phyloP scores from a whole-genome alignment of 2,888 invertebrate genomes.

The Daptonema setosum region DNA sequence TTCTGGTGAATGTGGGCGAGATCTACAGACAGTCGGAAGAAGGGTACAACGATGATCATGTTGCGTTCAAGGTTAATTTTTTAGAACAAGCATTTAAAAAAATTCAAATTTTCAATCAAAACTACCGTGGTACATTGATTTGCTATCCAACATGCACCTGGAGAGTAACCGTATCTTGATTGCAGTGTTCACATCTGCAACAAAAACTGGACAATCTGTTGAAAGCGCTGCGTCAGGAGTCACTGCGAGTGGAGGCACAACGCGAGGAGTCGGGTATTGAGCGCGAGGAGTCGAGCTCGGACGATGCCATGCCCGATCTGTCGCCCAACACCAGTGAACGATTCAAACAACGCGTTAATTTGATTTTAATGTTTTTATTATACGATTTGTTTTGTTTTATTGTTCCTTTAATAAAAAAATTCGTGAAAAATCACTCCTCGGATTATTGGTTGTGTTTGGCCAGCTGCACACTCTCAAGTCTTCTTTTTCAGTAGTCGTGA shows the following conservation, averaged over 20 bases:
- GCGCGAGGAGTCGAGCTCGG: conserved; percentile 3
- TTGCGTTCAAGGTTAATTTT: background rate
- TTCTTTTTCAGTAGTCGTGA: too few species aligned
- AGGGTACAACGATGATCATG: background rate
- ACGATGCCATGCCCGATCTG: conserved; percentile 6
- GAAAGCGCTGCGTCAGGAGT: conserved; percentile 48
- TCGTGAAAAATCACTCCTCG: too few species aligned
- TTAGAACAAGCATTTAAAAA: background rate
- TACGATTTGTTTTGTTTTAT: too few species aligned
- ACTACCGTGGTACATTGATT: background rate
- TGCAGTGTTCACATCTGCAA: conserved; percentile 45
- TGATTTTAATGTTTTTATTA: too few species aligned
- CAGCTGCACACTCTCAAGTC: too few species aligned
- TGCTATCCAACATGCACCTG: too few species aligned
- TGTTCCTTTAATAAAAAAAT: too few species aligned
- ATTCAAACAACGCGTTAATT: background rate
- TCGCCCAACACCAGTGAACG: conserved; percentile 1
- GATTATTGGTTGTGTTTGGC: too few species aligned
- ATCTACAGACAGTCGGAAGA: background rate
- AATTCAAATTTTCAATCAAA: background rate
- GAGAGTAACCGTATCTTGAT: background rate
- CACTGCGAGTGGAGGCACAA: conserved; percentile 28
- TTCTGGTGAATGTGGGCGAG: conserved; percentile 37
- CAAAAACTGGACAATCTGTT: conserved; percentile 52
- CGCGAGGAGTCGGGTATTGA: conserved; percentile 7